Evolutionary conservation across 2,113 vertebrate genomes (phyloP).

Genomic region (Megatriorchis doriae): DNA sequence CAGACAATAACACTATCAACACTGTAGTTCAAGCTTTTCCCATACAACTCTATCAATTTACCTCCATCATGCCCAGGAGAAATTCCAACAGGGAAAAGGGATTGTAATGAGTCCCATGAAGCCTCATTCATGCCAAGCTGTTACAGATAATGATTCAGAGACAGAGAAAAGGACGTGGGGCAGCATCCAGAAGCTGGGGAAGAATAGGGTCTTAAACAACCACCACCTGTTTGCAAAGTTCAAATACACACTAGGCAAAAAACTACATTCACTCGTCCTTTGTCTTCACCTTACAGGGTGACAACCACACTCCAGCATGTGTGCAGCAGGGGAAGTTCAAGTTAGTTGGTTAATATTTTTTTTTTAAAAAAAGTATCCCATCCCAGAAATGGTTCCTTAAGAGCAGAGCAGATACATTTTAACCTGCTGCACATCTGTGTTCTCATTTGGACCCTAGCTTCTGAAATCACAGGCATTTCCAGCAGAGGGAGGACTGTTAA

Average conservation of each 20-base stretch:
- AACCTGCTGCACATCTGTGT: neutral
- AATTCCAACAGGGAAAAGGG: neutral
- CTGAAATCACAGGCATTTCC: neutral
- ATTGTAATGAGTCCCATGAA: neutral
- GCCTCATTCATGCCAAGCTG: neutral
- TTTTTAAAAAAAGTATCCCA: neutral
- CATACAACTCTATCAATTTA: neutral
- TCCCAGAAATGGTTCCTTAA: neutral
- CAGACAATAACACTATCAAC: neutral
- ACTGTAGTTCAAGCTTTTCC: neutral
- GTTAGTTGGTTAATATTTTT: neutral
- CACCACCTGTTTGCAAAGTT: neutral
- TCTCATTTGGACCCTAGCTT: neutral
- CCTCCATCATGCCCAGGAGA: neutral
- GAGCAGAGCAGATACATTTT: neutral
- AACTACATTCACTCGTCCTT: neutral
- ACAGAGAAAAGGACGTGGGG: neutral
- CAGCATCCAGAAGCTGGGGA: neutral
- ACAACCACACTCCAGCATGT: neutral
- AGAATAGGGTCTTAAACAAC: neutral
- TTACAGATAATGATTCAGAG: neutral
- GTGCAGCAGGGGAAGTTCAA: neutral
- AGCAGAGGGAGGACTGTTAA: neutral
- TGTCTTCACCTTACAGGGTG: neutral
- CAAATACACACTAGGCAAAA: neutral